Base-by-base conservation (phyloP, 92 coral and sea anemone genomes). In the Actinostola sp. region DNA sequence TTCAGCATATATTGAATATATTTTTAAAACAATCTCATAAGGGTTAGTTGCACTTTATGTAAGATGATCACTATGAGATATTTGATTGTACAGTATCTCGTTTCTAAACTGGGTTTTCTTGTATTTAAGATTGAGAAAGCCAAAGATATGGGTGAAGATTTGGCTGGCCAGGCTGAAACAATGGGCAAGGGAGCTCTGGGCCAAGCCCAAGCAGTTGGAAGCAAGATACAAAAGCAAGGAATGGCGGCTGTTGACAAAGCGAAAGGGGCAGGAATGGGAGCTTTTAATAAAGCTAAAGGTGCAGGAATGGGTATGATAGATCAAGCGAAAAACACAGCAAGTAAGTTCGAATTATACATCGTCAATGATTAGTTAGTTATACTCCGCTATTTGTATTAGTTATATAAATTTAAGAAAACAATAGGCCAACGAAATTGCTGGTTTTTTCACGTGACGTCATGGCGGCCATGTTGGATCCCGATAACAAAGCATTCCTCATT, bases 271-370 rank as follows among this genome's bases (percentile, higher is more conserved):
- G 96, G 96, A 29, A 84, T 86, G 80, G 97, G 96, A 31, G 80
- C 88, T n/a, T 79, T 79, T 39, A 65, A 88, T 46, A 76, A 86
- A 17, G 86, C 91, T 5, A 71, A 59, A 42, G 54, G 66, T 44
- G 79, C 95, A 15, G 95, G 95, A 19, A 83, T 86, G 78, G 96
- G 96, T 1, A 77, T 87, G 45, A 80, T 81, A 24, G 51, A 88
- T 36, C 85, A 87, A 28, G 97, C 89, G 34, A 78, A 74, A 38
- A 76, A 73, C 43, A 76, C 76, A 9, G 66, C 88, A 41, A 85
- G 97, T 90, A 70, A 65, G 89, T 62, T 34, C 27, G 7, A 17
- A 15, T 25, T 39, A 16, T 41, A 15, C 31, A 24, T 64, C 17
- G 33, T 12, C 8, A 15, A 19, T 28, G 54, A 4, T 9, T 15